Base-by-base conservation (phyloP, 2,888 invertebrate species). In the Lasioglossum leucozonium region DNA sequence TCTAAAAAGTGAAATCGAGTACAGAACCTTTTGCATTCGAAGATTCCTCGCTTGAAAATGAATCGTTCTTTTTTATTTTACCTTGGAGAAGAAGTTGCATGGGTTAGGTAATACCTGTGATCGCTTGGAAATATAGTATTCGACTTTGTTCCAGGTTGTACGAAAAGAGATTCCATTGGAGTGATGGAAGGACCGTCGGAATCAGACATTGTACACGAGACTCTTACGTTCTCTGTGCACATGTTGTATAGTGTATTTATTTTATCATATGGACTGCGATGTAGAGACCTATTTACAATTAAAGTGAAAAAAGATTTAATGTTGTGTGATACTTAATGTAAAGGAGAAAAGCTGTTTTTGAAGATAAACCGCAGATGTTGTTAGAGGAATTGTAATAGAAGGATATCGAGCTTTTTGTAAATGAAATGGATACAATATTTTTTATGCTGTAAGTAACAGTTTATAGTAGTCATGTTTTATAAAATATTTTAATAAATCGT, bases 111-210 rank as follows among this genome's bases (percentile, higher is more conserved):
- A 22, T 40, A 40, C 40, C n/a, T 40, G 10, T 69, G 5, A 69
- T 69, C 26, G 42, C 13, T 18, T 42, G n/a, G 18, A 16, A 75
- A 51, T 77, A 22, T 40, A 69, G 81, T 51, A 11, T 40, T 58
- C 22, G n/a, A 44, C 65, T 55, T 13, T 81, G 65, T 96, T 97
- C 89, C 96, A 97, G 97, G 96, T 97, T 92, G 97, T 97, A 79
- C 96, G 96, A 94, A 97, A 97, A 91, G 97, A 97, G 95, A 97
- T 97, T 94, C 97, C 97, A 84, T 94, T 97, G 95, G 97, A 97
- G 93, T 97, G 95, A 96, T 80, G 77, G 77, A 73, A 81, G 78
- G 55, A 51, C 75, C 67, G 71, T 86, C 67, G 26, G 72, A 47
- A 40, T 22, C 51, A 30, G 30, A 82, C 40, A 72, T 79, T 44